Evolutionary conservation across 2,113 vertebrate genomes (phyloP).

Genomic region (Crotophaga sulcirostris): DNA sequence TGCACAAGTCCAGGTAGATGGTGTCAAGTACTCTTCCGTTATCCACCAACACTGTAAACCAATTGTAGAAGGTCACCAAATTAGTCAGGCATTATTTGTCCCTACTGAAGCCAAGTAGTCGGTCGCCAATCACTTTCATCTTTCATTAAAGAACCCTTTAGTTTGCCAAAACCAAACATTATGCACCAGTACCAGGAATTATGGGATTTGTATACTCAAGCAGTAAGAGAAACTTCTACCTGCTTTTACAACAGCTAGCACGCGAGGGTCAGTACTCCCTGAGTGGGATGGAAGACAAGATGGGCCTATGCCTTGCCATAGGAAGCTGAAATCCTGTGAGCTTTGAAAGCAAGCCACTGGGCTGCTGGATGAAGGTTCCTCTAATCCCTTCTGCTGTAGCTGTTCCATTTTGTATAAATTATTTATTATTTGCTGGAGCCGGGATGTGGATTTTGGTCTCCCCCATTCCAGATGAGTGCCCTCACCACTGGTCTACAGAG

Average conservation of each 20-base stretch:
- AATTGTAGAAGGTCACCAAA: no score
- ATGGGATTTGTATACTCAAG: neutral
- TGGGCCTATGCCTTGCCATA: neutral
- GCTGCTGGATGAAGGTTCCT: neutral
- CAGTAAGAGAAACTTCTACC: neutral
- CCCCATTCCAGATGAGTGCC: constrained; percentile 44
- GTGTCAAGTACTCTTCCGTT: no score
- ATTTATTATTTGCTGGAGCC: constrained; percentile 40
- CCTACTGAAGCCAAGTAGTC: no score
- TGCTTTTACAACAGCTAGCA: neutral
- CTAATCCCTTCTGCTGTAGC: neutral
- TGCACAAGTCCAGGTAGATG: no score
- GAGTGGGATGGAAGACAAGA: neutral
- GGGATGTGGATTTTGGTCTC: neutral
- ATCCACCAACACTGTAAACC: no score
- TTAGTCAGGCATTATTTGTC: no score
- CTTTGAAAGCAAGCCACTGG: neutral
- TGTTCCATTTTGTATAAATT: constrained; percentile 24
- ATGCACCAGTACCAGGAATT: neutral
- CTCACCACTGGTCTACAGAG: neutral
- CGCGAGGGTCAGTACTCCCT: neutral
- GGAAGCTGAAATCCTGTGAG: neutral
- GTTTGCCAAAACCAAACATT: neutral
- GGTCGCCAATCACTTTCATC: no score
- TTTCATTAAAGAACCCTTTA: neutral